phyloP scores from a whole-genome alignment of 2,113 vertebrate genomes.

The Alouatta palliata region DNA sequence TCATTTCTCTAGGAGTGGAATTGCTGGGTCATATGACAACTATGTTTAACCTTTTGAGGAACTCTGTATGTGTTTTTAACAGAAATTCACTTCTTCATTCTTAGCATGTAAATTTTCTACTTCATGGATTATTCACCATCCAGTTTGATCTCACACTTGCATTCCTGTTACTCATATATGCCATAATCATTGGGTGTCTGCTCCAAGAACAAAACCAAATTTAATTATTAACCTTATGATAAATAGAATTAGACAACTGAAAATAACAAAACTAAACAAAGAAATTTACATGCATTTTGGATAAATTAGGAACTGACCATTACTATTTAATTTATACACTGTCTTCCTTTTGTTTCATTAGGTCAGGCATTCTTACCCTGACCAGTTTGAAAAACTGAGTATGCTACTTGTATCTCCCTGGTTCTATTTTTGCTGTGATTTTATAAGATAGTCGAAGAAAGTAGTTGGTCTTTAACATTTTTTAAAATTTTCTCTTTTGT shows the following conservation, averaged over 20 bases:
- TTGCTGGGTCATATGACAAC: not conserved
- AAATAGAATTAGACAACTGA: not conserved
- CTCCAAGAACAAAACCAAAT: conserved; percentile 35
- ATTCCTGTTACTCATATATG: not conserved
- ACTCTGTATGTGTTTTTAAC: not conserved
- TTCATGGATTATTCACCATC: conserved; percentile 22
- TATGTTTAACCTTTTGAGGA: not conserved
- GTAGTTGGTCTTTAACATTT: not conserved
- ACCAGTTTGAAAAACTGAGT: not conserved
- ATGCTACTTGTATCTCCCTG: not conserved
- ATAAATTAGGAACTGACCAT: not conserved
- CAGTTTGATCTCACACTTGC: not conserved
- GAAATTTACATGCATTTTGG: not conserved
- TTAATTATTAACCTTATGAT: conserved; percentile 35
- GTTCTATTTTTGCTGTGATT: not conserved
- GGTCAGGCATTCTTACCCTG: not conserved
- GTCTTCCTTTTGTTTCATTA: conserved; percentile 13
- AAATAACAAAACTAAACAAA: not conserved
- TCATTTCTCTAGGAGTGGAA: not conserved
- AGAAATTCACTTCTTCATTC: conserved; percentile 35
- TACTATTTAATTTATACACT: not conserved
- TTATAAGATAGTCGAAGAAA: conserved; percentile 19
- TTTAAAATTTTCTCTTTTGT: not conserved
- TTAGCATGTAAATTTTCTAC: not conserved
- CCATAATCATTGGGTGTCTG: not conserved